Percentiles rank a stretch among this genome's conserved stretches.
These are phyloP conservation scores for Tineola bisselliella DNA, from an alignment of 2,888 invertebrate species.

Conservation along the genomic window DNA sequence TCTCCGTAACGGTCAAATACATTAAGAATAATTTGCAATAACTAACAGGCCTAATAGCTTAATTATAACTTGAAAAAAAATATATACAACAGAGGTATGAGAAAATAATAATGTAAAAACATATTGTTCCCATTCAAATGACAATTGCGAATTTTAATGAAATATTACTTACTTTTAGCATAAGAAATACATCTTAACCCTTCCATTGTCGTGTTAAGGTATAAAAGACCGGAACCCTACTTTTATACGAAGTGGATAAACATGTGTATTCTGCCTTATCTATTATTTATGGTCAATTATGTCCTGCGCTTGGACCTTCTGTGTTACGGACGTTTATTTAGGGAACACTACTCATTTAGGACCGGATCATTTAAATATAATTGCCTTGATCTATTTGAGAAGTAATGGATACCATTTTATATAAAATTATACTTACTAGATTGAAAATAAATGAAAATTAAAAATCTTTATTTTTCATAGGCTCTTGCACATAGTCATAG, in stretches of 20 bases:
- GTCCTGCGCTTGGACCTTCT: slow-evolving; percentile 36
- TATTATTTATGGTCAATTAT: slow-evolving; percentile 66
- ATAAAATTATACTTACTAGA: too few species aligned
- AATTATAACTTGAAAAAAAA: neutral
- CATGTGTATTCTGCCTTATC: slow-evolving; percentile 41
- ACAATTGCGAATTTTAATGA: slow-evolving; percentile 12
- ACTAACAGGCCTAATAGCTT: neutral
- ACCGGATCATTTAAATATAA: slow-evolving; percentile 35
- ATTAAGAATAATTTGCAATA: neutral
- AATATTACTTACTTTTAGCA: slow-evolving; percentile 7
- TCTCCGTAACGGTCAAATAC: neutral
- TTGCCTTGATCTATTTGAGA: slow-evolving; percentile 25
- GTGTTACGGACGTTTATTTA: slow-evolving; percentile 43
- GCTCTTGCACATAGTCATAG: too few species aligned
- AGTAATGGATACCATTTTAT: neutral
- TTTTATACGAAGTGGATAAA: slow-evolving; percentile 30
- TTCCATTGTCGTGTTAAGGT: neutral
- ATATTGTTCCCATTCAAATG: slow-evolving; percentile 4
- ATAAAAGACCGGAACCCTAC: slow-evolving; percentile 23
- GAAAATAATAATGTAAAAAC: slow-evolving; percentile 1
- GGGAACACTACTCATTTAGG: slow-evolving; percentile 31
- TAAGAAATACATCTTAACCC: slow-evolving; percentile 10
- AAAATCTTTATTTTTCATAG: too few species aligned
- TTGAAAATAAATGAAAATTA: too few species aligned
- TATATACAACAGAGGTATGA: neutral